Evolutionary conservation across 2,113 vertebrate genomes (phyloP), one percentile per base, ranked within the genome.

Genomic region (Nanorana parkeri): DNA sequence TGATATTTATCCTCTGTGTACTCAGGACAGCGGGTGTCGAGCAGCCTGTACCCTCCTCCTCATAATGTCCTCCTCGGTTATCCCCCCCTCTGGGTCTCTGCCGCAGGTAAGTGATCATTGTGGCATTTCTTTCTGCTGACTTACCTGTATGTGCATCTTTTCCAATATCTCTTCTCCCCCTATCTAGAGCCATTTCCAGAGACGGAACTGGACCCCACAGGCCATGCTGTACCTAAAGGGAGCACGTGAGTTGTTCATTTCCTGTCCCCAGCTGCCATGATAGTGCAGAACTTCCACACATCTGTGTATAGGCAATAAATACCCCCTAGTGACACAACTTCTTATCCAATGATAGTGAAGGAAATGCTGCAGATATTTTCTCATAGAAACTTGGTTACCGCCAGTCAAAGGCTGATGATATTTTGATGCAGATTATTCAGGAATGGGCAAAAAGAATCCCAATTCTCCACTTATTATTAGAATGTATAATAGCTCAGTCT

Each of bases 151-250:
- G n/a, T n/a, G n/a, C n/a, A 60, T 52, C 0, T 67, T 77, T 78
- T 1, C 0, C 0, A 71, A 75, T 65, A 47, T 79, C 80, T 26
- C 55, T 55, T 41, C 24, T 86, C 41, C 71, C 65, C 11, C 1
- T 28, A 20, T 56, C 19, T 74, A 99, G 97, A 86, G 78, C 81
- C 90, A 92, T 47, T 94, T 96, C 60, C 95, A 96, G 85, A 92
- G 95, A 77, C 95, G 97, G 80, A 99, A 99, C 87, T 99, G 97
- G 97, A 98, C 96, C 16, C 97, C 97, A 0, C 97, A 99, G 86
- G 96, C 97, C 1, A 98, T 99, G 95, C 89, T 99, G 54, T 99
- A 99, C 83, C 90, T 99, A 41, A 99, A 98, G 91, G 97, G 97
- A 15, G 95, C 97, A 84, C 96, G 97, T 99, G 94, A 84, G 97